phyloP scores from a whole-genome alignment of 2,888 invertebrate species.

The Orgyia antiqua region DNA sequence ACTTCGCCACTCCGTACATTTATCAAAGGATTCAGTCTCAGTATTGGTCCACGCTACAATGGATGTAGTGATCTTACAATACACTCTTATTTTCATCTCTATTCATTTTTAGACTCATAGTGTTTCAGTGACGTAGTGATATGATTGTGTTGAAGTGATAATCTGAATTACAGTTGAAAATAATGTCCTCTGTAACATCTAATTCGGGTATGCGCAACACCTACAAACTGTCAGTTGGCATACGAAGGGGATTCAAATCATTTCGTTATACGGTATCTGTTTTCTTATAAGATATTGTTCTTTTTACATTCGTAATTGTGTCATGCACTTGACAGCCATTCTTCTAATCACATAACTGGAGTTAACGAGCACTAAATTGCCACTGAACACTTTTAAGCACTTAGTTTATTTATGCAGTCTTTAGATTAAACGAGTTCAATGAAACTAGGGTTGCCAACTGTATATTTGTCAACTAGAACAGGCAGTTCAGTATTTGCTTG shows the following conservation, averaged over 20 bases:
- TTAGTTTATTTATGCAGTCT: no score
- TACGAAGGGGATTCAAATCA: slow-evolving; percentile 70
- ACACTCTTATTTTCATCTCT: slow-evolving; percentile 28
- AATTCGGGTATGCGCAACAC: slow-evolving; percentile 70
- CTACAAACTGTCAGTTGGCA: slow-evolving; percentile 67
- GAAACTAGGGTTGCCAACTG: slow-evolving; percentile 1
- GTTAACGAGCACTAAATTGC: slow-evolving; percentile 21
- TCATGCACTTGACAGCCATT: slow-evolving; percentile 20
- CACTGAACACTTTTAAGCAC: slow-evolving; percentile 13
- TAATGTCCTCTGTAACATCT: slow-evolving; percentile 71
- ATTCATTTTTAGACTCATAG: slow-evolving; percentile 28
- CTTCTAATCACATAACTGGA: slow-evolving; percentile 11
- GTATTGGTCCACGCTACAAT: slow-evolving; percentile 58
- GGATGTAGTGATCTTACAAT: slow-evolving; percentile 48
- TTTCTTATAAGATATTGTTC: slow-evolving; percentile 18
- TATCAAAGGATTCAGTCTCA: slow-evolving; percentile 68
- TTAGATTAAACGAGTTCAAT: slow-evolving; percentile 3
- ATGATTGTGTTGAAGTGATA: slow-evolving; percentile 27
- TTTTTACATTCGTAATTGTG: slow-evolving; percentile 17
- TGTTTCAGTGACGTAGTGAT: slow-evolving; percentile 43
- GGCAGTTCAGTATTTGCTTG: no score
- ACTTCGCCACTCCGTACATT: slow-evolving; percentile 63
- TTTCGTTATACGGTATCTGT: slow-evolving; percentile 66
- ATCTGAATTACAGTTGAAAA: slow-evolving; percentile 15
- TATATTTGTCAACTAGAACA: no score